These are phyloP conservation scores for Lasioglossum vierecki DNA, from an alignment of 2,888 invertebrate genomes.

Conservation along the genomic window DNA sequence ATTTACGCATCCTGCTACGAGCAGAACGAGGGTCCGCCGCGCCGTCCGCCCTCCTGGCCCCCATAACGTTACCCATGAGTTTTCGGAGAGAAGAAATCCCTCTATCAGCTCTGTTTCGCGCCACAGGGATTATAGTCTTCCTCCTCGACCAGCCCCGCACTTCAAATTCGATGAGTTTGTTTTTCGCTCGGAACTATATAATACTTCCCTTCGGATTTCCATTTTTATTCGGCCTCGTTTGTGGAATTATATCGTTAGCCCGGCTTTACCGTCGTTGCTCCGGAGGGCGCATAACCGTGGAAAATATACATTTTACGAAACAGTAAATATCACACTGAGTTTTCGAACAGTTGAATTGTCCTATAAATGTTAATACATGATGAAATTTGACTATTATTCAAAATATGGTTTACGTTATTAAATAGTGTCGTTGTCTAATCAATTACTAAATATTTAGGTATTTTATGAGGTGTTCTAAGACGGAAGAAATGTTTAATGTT, in stretches of 20 bases:
- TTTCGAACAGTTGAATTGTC: too few species aligned
- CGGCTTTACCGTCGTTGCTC: not conserved
- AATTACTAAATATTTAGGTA: too few species aligned
- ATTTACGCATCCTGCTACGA: constrained; percentile 72
- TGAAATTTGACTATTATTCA: too few species aligned
- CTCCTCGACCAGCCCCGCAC: constrained; percentile 16
- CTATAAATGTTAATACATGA: too few species aligned
- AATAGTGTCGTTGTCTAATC: too few species aligned
- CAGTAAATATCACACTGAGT: too few species aligned
- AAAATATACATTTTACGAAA: not conserved
- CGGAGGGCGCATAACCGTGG: not conserved
- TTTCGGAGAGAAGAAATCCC: constrained; percentile 46
- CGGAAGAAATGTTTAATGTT: too few species aligned
- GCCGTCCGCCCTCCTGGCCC: constrained; percentile 40
- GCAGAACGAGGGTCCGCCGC: constrained; percentile 62
- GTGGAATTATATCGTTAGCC: constrained; percentile 8
- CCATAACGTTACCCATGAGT: constrained; percentile 48
- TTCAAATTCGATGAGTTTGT: constrained; percentile 53
- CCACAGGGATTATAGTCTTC: constrained; percentile 39
- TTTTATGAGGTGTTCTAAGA: too few species aligned
- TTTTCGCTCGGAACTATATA: constrained; percentile 21
- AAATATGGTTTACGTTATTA: too few species aligned
- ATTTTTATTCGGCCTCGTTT: constrained; percentile 17
- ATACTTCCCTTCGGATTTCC: not conserved
- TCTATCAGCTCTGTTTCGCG: constrained; percentile 47